phyloP scores from a whole-genome alignment of 2,113 vertebrate genomes.

The Poicephalus gulielmi region DNA sequence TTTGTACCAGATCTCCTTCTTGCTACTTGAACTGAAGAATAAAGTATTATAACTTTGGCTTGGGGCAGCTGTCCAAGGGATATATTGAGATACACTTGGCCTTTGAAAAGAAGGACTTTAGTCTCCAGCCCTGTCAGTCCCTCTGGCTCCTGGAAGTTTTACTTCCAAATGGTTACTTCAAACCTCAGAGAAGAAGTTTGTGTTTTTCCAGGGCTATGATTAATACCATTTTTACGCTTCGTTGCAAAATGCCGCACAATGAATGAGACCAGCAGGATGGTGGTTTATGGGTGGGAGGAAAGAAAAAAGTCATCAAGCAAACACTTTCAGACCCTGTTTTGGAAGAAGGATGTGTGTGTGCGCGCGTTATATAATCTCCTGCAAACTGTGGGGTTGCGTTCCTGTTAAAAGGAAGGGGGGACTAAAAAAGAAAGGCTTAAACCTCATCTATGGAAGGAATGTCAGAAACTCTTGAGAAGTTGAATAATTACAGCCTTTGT shows the following conservation, averaged over 20 bases:
- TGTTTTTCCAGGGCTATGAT: conserved; percentile 58
- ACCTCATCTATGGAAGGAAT: conserved; percentile 22
- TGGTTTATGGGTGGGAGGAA: not conserved
- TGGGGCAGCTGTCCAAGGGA: conserved; percentile 48
- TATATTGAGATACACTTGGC: conserved; percentile 60
- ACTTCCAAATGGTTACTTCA: conserved; percentile 57
- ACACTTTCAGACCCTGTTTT: conserved; percentile 16
- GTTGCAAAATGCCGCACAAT: conserved; percentile 45
- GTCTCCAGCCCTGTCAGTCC: conserved; percentile 43
- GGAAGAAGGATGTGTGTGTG: not conserved
- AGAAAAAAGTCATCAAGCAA: not conserved
- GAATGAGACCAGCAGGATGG: conserved; percentile 52
- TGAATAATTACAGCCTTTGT: conserved; percentile 6
- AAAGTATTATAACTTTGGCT: conserved; percentile 49
- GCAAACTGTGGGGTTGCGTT: not conserved
- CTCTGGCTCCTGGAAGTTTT: conserved; percentile 63
- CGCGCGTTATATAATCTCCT: conserved; percentile 10
- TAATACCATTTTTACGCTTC: conserved; percentile 59
- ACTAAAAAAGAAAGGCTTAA: not conserved
- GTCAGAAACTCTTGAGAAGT: conserved; percentile 18
- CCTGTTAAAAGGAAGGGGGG: not conserved
- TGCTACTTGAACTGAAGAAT: conserved; percentile 49
- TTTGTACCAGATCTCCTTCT: conserved; percentile 43
- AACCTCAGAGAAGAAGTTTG: conserved; percentile 52
- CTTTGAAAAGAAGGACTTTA: conserved; percentile 59